Evolutionary conservation across 2,888 invertebrate genomes (phyloP).

Genomic region (Molorchus minor): DNA sequence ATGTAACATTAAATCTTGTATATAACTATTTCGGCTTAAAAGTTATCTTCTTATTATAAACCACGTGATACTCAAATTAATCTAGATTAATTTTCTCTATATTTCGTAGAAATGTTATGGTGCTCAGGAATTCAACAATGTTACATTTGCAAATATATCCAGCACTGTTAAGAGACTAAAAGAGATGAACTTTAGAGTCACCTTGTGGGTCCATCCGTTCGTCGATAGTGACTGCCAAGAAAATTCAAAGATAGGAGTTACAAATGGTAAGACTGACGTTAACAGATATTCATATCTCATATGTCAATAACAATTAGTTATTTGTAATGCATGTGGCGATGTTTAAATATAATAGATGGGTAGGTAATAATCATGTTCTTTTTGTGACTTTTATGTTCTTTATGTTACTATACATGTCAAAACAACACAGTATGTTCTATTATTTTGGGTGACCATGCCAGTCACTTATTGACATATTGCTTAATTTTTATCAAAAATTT

Average conservation of each 20-base stretch:
- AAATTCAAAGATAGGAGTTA: conserved; percentile 35
- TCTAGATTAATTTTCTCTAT: no score
- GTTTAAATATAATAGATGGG: no score
- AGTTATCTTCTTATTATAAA: not conserved
- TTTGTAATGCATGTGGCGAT: no score
- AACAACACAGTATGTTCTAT: no score
- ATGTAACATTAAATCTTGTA: not conserved
- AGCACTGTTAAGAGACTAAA: conserved; percentile 71
- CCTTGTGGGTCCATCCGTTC: conserved; percentile 89
- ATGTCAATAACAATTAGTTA: no score
- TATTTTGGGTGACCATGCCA: no score
- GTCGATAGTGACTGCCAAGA: conserved; percentile 74
- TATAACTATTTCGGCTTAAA: not conserved
- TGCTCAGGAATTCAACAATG: conserved; percentile 74
- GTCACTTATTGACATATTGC: no score
- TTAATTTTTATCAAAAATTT: not conserved
- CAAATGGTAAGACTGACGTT: conserved; percentile 43
- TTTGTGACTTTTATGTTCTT: no score
- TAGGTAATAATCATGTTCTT: no score
- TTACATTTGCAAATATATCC: conserved; percentile 71
- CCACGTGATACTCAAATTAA: conserved; percentile 40
- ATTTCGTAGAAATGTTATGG: conserved; percentile 76
- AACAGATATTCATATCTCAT: no score
- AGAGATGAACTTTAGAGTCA: conserved; percentile 74
- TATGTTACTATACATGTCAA: no score